phyloP scores from a whole-genome alignment of 2,797 vertebrate species.

The Nyctalus aviator region DNA sequence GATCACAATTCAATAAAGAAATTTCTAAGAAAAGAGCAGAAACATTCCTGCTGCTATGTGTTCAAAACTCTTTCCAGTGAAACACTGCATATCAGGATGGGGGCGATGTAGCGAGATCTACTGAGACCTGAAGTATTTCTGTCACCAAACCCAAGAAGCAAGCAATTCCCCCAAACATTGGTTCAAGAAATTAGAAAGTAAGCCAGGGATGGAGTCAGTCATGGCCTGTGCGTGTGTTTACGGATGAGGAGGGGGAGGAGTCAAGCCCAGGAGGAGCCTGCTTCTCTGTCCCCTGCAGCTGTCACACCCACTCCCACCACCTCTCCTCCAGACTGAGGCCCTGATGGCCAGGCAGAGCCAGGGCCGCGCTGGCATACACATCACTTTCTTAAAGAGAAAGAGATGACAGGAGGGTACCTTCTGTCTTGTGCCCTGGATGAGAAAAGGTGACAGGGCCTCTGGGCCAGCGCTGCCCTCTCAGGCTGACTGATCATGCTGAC shows the following conservation, averaged over 20 bases:
- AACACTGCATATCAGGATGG: background rate
- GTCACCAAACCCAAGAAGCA: background rate
- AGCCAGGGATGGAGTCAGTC: background rate
- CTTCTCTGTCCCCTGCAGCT: rapidly evolving
- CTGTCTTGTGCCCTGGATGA: background rate
- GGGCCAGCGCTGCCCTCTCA: background rate
- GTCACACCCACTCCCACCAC: rapidly evolving
- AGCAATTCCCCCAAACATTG: background rate
- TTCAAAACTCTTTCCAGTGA: background rate
- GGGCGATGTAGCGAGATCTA: background rate
- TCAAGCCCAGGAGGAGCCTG: background rate
- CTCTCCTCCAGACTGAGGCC: background rate
- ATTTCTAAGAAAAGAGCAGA: background rate
- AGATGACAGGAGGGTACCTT: background rate
- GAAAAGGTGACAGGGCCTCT: background rate
- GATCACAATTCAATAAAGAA: background rate
- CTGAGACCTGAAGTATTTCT: background rate
- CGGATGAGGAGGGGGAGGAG: background rate
- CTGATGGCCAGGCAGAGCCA: background rate
- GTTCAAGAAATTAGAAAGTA: background rate
- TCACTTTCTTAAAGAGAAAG: background rate
- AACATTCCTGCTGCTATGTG: background rate
- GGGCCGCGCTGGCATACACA: background rate
- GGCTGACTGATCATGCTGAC: background rate
- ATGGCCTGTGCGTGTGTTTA: background rate